These are phyloP conservation scores for Chondrosia reniformis DNA, from an alignment of 37 sponge, comb jelly and placozoan species.

Conservation along the genomic window DNA sequence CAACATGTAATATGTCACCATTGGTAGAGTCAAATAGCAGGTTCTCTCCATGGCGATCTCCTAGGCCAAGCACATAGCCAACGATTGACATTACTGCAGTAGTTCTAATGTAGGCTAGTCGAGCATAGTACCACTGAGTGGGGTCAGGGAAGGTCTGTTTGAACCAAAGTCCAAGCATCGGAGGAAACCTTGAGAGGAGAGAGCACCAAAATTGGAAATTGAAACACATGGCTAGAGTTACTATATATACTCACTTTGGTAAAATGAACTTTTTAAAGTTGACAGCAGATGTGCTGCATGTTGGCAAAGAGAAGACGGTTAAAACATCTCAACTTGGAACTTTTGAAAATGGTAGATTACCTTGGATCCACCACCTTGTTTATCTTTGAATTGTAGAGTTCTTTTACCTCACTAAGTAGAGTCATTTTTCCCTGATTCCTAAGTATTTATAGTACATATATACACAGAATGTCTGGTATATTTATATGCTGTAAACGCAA, in stretches of 20 bases:
- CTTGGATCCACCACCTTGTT: too few relatives aligned
- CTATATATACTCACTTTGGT: constrained; percentile 41
- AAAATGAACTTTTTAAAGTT: constrained; percentile 50
- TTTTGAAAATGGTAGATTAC: too few relatives aligned
- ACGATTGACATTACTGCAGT: constrained; percentile 94
- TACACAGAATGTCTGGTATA: too few relatives aligned
- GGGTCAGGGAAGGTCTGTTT: constrained; percentile 89
- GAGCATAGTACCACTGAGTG: constrained; percentile 82
- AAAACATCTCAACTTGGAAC: too few relatives aligned
- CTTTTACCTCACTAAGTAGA: too few relatives aligned
- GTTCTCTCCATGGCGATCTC: constrained; percentile 96
- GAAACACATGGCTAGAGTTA: background rate
- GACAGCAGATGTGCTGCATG: too few relatives aligned
- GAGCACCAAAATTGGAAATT: too few relatives aligned
- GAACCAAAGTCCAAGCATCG: constrained; percentile 90
- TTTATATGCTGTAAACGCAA: too few relatives aligned
- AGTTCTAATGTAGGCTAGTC: constrained; percentile 71
- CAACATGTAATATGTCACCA: constrained; percentile 94
- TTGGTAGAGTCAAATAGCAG: constrained; percentile 86
- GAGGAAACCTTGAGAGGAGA: constrained; percentile 80
- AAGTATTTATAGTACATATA: too few relatives aligned
- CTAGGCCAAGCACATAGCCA: constrained; percentile 88
- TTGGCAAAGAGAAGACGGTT: too few relatives aligned
- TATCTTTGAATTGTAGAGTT: too few relatives aligned
- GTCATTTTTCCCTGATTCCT: too few relatives aligned